Evolutionary conservation across 2,888 invertebrate species (phyloP), one percentile per base, ranked within the genome.

Genomic region (Ochropleura plecta): DNA sequence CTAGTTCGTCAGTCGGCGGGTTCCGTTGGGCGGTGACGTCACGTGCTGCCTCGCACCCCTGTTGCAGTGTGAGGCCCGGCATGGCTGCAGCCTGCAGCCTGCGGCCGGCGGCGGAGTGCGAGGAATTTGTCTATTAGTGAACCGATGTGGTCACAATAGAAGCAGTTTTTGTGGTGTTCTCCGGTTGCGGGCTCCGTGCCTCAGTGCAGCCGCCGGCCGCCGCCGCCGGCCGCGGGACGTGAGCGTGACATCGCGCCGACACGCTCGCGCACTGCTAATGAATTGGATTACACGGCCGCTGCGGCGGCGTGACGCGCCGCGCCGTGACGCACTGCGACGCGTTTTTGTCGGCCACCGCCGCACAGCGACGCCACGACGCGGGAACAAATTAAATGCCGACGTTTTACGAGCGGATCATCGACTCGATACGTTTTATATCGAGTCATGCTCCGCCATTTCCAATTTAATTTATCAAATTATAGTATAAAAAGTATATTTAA

Each of bases 381-480:
- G 86, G 79, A 87, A 88, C 90, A 88, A 90, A 90, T 91, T 89
- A 88, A 89, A 89, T 87, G 82, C 82, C 71, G 75, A 85, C 77
- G 87, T 85, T 88, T 88, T 88, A 88, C 88, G 87, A 89, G 87
- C 85, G 85, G 79, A 85, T 84, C 86, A 83, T 78, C 87, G 82
- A 66, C 82, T 71, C 78, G 79, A 73, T 78, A 66, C 82, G 78
- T 69, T 81, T 87, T 82, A 57, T 82, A 76, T 73, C 87, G 86
- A 90, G 90, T 91, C 91, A 91, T 89, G 89, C 78, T 78, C 76
- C 78, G 70, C 88, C 80, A 81, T 89, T 88, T 77, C 86, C 81
- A 86, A 88, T 91, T 89, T 88, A 88, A 90, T 92, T 91, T 91
- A 91, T 89, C 85, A 85, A 88, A 89, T 90, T 89, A 87, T 88